A percentile compares a stretch with the other conserved stretches of the same genome.
Conservation (phyloP, 2,113 vertebrate species). For the Pachyramphus minor region DNA sequence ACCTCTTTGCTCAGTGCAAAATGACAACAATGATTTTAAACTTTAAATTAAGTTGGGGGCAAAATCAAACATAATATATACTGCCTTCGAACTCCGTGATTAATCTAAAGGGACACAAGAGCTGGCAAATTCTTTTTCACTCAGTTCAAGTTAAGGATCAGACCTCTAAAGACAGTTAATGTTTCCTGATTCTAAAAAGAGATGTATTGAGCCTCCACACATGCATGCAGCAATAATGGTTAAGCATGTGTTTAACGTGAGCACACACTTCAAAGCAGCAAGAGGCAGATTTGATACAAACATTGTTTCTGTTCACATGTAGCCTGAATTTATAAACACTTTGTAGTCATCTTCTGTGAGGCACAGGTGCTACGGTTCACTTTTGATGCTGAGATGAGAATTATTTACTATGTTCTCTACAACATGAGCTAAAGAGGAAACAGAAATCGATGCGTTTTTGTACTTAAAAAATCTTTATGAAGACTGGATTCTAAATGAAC, state of each 20-base stretch:
- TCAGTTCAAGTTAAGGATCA: slow-evolving; percentile 7
- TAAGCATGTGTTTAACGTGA: neutral
- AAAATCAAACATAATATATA: slow-evolving; percentile 23
- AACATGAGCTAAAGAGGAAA: neutral
- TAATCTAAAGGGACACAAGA: neutral
- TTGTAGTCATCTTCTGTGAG: neutral
- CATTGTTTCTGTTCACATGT: neutral
- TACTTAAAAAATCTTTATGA: neutral
- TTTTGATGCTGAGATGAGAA: neutral
- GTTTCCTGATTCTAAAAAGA: neutral
- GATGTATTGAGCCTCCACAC: neutral
- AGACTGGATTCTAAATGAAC: neutral
- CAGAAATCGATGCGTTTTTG: neutral
- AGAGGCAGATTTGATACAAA: neutral
- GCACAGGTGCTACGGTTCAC: neutral
- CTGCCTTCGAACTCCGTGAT: neutral
- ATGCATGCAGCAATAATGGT: neutral
- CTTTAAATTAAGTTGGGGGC: slow-evolving; percentile 7
- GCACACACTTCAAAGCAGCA: neutral
- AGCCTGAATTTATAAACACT: neutral
- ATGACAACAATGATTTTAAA: slow-evolving; percentile 33
- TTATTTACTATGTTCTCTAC: neutral
- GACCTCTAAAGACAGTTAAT: neutral
- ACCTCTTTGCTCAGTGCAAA: slow-evolving; percentile 25
- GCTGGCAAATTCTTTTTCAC: neutral